Conservation (phyloP, 2,113 vertebrate genomes). For the Proterorhinus semilunaris region DNA sequence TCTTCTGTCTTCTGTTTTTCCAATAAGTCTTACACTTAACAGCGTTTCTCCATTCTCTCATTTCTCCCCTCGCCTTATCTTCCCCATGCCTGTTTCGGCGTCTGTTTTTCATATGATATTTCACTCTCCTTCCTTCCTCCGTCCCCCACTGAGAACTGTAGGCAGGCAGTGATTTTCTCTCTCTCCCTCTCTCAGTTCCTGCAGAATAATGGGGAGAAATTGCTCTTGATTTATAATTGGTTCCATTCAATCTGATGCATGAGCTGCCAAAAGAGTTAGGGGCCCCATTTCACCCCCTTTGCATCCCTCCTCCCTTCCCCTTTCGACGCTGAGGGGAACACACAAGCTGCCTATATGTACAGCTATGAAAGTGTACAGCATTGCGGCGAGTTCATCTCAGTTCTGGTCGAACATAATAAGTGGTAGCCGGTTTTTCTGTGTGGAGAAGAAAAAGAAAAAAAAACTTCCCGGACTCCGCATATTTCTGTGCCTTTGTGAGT, state of each 20-base stretch:
- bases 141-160: slow-evolving; percentile 60
- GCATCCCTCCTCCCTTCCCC: slow-evolving; percentile 16
- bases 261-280: slow-evolving; percentile 73
- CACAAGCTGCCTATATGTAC: slow-evolving; percentile 55
- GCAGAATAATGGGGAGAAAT: slow-evolving; percentile 80
- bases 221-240: slow-evolving; percentile 84
- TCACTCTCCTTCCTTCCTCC: slow-evolving; percentile 46
- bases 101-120: slow-evolving; percentile 74
- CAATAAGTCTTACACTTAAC: slow-evolving; percentile 40
- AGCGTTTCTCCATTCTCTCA: slow-evolving; percentile 41
- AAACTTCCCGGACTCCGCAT: slow-evolving; percentile 66
- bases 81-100: slow-evolving; percentile 40
- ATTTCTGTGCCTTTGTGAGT: slow-evolving; percentile 70
- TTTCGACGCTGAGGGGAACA: slow-evolving; percentile 42
- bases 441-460: slow-evolving; percentile 11
- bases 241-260: slow-evolving; percentile 81
- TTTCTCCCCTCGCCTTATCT: slow-evolving; percentile 55
- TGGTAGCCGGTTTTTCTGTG: slow-evolving; percentile 54
- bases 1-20: slow-evolving; percentile 44
- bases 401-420: slow-evolving; percentile 39
- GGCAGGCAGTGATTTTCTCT: slow-evolving; percentile 41
- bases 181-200: slow-evolving; percentile 52
- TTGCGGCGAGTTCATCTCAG: slow-evolving; percentile 39
- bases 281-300: slow-evolving; percentile 50
- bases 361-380: slow-evolving; percentile 45